Base-by-base conservation (phyloP, 2,888 invertebrate genomes). In the Limulus polyphemus region DNA sequence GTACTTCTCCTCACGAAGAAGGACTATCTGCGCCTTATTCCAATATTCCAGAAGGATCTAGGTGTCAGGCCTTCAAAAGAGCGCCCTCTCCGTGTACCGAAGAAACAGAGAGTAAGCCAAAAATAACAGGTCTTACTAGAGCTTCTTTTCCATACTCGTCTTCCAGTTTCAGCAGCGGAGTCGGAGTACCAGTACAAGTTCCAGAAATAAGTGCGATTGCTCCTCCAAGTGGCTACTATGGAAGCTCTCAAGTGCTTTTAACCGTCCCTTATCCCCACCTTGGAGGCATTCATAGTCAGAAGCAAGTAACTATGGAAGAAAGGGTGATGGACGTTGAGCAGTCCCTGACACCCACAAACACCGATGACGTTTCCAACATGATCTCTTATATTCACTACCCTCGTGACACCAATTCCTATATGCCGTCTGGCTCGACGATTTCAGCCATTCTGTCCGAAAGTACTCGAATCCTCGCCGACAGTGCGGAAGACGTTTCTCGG, bases 291-390 rank as follows among this genome's bases (percentile, higher is more conserved):
- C 46, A 64, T 12, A 57, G 62, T 13, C 62, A 64, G 49, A 61
- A 65, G 47, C 61, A 62, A 32, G 17, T n/a, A n/a, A 49, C 32
- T 11, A 2, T 4, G 3, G 49, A 50, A 17, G 47, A 50, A 16
- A 59, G 49, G 17, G 14, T 62, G 10, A 61, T n/a, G n/a, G 49
- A 55, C 13, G 62, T 65, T 47, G 68, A 67, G 48, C 62, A 64
- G 50, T 60, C 66, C 11, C 58, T 68, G 12, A 63, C 67, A 1
- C 62, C 67, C 11, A 64, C 65, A 5, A 62, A 62, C 55, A 62
- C 65, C 2, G 69, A 69, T 57, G 69, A 69, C 17, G 63, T 68
- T 11, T 64, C 67, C 5, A 63, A 66, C 49, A 62, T 68, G 60
- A 67, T 69, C 17, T 67, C 66, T 1, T 11, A 57, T 11, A 48